Evolutionary conservation across 2,888 invertebrate genomes (phyloP).

Genomic region (Agrotis clavis): DNA sequence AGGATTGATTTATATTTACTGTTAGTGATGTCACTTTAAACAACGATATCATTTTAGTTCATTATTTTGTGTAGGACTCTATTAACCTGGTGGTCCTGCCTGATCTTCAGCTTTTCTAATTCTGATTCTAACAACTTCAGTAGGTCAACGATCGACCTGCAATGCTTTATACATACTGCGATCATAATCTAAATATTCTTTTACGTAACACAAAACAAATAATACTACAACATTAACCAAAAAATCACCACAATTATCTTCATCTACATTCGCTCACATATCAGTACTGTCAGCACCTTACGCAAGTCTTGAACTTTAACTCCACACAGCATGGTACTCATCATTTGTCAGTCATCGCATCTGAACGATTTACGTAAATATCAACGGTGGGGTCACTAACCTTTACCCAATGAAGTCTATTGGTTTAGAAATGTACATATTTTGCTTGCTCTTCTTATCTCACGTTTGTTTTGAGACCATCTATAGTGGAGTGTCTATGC

Average conservation of each 20-base stretch:
- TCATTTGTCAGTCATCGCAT: constrained; percentile 80
- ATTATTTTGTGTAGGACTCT: not conserved
- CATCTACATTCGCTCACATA: constrained; percentile 35
- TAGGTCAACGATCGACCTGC: not conserved
- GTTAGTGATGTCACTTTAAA: not conserved
- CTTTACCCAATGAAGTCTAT: constrained; percentile 58
- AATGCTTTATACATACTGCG: not conserved
- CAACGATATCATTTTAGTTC: too few relatives aligned
- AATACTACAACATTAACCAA: not conserved
- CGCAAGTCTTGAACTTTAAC: constrained; percentile 75
- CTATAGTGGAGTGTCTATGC: constrained; percentile 33
- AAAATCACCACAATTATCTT: constrained; percentile 29
- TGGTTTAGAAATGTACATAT: constrained; percentile 63
- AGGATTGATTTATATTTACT: not conserved
- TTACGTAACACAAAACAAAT: not conserved
- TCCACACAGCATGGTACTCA: constrained; percentile 69
- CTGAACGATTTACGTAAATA: constrained; percentile 77
- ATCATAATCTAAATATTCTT: not conserved
- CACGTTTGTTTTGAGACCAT: constrained; percentile 54
- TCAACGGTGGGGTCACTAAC: constrained; percentile 71
- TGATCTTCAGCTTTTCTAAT: not conserved
- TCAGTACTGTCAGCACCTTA: constrained; percentile 52
- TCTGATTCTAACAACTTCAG: not conserved
- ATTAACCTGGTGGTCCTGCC: too few relatives aligned
- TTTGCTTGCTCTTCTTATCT: constrained; percentile 64